Percentiles rank a stretch among this genome's conserved stretches.
These are phyloP conservation scores for Megaceryle maxima DNA, from an alignment of 2,113 vertebrate genomes.

Conservation along the genomic window DNA sequence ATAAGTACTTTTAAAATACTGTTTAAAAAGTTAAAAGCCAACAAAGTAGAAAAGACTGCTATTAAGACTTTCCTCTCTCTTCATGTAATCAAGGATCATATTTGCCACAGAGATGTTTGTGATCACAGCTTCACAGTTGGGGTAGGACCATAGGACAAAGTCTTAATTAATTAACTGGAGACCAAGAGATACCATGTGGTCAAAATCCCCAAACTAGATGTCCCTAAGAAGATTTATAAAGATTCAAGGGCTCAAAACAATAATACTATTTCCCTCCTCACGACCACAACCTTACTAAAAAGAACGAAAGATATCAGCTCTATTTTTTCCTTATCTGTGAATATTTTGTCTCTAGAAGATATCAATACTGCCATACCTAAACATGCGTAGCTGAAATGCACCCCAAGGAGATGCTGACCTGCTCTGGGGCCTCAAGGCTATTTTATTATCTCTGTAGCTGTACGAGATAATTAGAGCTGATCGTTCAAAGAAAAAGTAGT, in stretches of 20 bases:
- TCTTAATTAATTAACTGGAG: background rate
- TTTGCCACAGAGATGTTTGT: background rate
- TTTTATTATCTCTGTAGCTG: background rate
- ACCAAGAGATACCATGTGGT: background rate
- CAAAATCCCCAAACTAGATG: background rate
- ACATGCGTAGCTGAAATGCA: background rate
- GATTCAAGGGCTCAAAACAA: background rate
- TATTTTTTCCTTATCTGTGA: background rate
- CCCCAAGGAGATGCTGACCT: background rate
- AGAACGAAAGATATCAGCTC: background rate
- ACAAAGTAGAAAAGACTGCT: background rate
- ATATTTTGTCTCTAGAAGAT: constrained; percentile 22
- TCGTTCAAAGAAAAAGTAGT: background rate
- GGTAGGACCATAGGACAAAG: background rate
- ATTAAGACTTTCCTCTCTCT: background rate
- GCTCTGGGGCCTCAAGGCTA: background rate
- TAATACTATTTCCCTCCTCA: background rate
- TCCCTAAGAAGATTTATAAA: background rate
- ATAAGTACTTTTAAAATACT: background rate
- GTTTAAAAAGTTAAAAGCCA: background rate
- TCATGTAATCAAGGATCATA: background rate
- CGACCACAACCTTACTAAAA: background rate
- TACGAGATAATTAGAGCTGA: background rate
- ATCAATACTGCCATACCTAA: background rate
- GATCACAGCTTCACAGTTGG: background rate